phyloP scores from a whole-genome alignment of 2,888 invertebrate species.

The Tipula lateralis region DNA sequence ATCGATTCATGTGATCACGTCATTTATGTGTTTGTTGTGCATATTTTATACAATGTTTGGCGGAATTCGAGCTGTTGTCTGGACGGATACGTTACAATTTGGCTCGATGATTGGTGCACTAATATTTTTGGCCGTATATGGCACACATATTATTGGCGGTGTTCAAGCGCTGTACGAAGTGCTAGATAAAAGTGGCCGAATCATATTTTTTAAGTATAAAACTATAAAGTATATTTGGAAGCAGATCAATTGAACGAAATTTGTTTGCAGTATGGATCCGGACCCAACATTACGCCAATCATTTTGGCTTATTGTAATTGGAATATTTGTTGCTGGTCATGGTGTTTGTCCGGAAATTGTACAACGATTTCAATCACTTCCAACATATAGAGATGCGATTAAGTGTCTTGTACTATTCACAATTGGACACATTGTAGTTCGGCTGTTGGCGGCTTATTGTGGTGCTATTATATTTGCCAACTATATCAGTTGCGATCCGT shows the following conservation, averaged over 20 bases:
- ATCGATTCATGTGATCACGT: conserved; percentile 57
- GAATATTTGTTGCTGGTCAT: conserved; percentile 55
- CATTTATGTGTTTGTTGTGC: conserved; percentile 65
- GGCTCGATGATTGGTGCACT: conserved; percentile 54
- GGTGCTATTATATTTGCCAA: conserved; percentile 60
- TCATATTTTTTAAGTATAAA: conserved; percentile 59
- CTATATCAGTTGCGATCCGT: conserved; percentile 62
- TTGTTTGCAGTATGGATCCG: conserved; percentile 54
- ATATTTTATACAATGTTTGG: conserved; percentile 72
- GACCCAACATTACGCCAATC: conserved; percentile 57
- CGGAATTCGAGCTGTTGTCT: conserved; percentile 57
- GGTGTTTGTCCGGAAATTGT: conserved; percentile 56
- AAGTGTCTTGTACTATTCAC: conserved; percentile 38
- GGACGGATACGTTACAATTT: conserved; percentile 59
- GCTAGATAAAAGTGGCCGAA: conserved; percentile 53
- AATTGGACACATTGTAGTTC: conserved; percentile 54
- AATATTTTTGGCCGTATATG: conserved; percentile 55
- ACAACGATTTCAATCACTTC: conserved; percentile 58
- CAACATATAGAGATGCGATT: conserved; percentile 53
- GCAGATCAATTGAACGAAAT: background rate
- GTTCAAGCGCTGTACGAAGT: conserved; percentile 55
- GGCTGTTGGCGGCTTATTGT: conserved; percentile 54
- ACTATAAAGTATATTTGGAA: background rate
- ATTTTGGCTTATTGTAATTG: conserved; percentile 57
- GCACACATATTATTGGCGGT: conserved; percentile 55